phyloP scores from a whole-genome alignment of 1,140 invertebrate genomes.

The Macrocentrus cingulum region DNA sequence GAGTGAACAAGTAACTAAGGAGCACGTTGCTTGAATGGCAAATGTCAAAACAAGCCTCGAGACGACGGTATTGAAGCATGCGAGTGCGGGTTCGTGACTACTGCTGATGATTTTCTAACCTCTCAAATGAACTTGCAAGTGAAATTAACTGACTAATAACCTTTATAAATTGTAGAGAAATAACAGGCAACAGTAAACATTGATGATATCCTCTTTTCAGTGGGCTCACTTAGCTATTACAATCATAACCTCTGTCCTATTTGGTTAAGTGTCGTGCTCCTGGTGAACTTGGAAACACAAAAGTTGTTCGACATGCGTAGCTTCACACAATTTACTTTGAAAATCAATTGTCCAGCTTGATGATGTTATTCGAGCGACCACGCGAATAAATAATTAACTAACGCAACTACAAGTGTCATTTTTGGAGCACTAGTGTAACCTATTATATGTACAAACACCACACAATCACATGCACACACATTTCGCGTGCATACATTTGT shows the following conservation, averaged over 20 bases:
- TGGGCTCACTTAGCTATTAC: not conserved
- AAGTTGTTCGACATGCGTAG: not conserved
- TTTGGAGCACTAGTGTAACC: constrained; percentile 49
- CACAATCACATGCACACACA: constrained; percentile 40
- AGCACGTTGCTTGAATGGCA: not conserved
- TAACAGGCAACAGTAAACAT: not conserved
- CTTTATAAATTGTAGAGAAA: not conserved
- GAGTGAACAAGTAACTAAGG: not conserved
- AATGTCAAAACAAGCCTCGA: not conserved
- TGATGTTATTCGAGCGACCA: not conserved
- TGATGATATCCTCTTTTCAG: not conserved
- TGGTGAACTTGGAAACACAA: not conserved
- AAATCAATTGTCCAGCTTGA: not conserved
- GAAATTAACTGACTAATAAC: not conserved
- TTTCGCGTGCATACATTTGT: not conserved
- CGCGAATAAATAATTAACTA: constrained; percentile 1
- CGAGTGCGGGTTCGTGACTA: not conserved
- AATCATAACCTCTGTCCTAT: constrained; percentile 2
- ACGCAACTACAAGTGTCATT: constrained; percentile 49
- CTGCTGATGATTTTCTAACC: not conserved
- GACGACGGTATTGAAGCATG: not conserved
- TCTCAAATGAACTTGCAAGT: not conserved
- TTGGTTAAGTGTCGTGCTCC: constrained; percentile 1
- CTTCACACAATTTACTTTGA: not conserved
- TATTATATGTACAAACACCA: constrained; percentile 52